A percentile compares a stretch with the other conserved stretches of the same genome.
These are phyloP conservation scores for Lycodopsis pacificus DNA, from an alignment of 2,797 vertebrate species.

Conservation along the genomic window DNA sequence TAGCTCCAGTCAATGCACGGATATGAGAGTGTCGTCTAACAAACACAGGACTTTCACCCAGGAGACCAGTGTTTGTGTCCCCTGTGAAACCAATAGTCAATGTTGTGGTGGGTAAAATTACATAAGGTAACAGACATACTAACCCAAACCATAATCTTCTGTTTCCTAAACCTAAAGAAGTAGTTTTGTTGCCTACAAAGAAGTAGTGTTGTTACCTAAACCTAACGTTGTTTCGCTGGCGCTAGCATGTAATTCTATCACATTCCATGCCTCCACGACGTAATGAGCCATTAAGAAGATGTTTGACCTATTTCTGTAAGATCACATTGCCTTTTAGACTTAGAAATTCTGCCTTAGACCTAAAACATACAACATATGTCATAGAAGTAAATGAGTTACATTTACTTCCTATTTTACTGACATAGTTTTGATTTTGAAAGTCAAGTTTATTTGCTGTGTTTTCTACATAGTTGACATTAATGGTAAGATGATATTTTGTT, in stretches of 20 bases:
- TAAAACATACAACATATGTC: neutral
- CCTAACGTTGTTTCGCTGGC: too few relatives aligned
- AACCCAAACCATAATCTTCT: neutral
- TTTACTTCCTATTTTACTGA: slow-evolving; percentile 2
- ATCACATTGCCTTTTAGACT: too few relatives aligned
- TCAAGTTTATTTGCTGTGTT: neutral
- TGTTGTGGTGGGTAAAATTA: neutral
- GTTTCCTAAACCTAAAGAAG: too few relatives aligned
- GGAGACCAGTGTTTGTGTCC: neutral
- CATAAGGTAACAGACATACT: neutral
- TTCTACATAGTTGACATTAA: neutral
- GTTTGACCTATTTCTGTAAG: too few relatives aligned
- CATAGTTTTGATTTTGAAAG: neutral
- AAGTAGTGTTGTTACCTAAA: too few relatives aligned
- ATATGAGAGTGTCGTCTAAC: neutral
- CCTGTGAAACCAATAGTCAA: neutral
- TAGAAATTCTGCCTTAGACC: neutral
- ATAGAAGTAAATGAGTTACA: neutral
- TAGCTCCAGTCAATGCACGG: too few relatives aligned
- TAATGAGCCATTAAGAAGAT: too few relatives aligned
- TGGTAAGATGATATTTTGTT: neutral
- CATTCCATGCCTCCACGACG: too few relatives aligned
- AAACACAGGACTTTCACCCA: neutral
- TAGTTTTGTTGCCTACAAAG: too few relatives aligned
- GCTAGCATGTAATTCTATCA: too few relatives aligned